phyloP scores from a whole-genome alignment of 2,113 vertebrate genomes.

The human region GRCh38 chrX:34641501-34642000 shows the following conservation, averaged over 20 bases:
- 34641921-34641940: too few relatives aligned
- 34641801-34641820: background rate
- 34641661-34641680: background rate
- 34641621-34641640: background rate
- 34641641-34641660: constrained; percentile 7
- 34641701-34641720: background rate
- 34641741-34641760: background rate
- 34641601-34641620: constrained; percentile 17
- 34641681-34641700: background rate
- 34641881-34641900: too few relatives aligned
- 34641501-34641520: background rate
- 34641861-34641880: too few relatives aligned
- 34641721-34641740: background rate
- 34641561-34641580: constrained; percentile 1
- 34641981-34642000: too few relatives aligned
- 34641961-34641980: too few relatives aligned
- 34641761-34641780: background rate
- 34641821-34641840: background rate
- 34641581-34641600: constrained; percentile 24
- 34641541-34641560: background rate
- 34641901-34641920: too few relatives aligned
- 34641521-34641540: background rate
- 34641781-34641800: background rate
- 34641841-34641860: background rate
- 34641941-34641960: too few relatives aligned